Evolutionary conservation across 2,888 invertebrate species (phyloP).

Genomic region (Luperina testacea): DNA sequence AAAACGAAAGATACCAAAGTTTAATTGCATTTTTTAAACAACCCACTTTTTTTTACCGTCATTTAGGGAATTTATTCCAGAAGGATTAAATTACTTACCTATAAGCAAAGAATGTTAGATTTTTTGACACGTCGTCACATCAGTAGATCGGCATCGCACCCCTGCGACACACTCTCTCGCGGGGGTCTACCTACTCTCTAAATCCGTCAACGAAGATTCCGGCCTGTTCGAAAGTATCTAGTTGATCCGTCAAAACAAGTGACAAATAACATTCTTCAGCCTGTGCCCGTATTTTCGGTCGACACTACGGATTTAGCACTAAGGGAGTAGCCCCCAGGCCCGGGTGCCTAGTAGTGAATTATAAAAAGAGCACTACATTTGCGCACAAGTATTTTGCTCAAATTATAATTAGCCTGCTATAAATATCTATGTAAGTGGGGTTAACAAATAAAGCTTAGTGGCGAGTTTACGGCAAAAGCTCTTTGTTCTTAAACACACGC

Average conservation of each 20-base stretch:
- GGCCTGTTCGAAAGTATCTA: no score
- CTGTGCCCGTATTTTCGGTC: neutral
- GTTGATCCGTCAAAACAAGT: no score
- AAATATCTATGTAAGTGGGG: constrained; percentile 57
- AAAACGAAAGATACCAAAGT: neutral
- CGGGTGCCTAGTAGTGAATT: neutral
- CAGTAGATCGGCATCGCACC: neutral
- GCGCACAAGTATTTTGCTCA: constrained; percentile 34
- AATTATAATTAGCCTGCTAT: constrained; percentile 60
- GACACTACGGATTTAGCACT: neutral
- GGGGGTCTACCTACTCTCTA: no score
- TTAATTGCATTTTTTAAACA: neutral
- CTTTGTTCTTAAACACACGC: constrained; percentile 81
- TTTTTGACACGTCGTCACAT: neutral
- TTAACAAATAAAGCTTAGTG: constrained; percentile 63
- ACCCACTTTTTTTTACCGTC: neutral
- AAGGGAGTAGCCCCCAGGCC: neutral
- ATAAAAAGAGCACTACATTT: constrained; percentile 20
- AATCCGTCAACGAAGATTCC: no score
- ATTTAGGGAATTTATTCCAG: neutral
- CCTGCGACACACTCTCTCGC: no score
- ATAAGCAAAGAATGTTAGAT: neutral
- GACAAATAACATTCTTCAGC: neutral
- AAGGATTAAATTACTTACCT: neutral
- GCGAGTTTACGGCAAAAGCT: constrained; percentile 65